Conservation (phyloP, 2,797 vertebrate species). For the Luscinia megarhynchos region DNA sequence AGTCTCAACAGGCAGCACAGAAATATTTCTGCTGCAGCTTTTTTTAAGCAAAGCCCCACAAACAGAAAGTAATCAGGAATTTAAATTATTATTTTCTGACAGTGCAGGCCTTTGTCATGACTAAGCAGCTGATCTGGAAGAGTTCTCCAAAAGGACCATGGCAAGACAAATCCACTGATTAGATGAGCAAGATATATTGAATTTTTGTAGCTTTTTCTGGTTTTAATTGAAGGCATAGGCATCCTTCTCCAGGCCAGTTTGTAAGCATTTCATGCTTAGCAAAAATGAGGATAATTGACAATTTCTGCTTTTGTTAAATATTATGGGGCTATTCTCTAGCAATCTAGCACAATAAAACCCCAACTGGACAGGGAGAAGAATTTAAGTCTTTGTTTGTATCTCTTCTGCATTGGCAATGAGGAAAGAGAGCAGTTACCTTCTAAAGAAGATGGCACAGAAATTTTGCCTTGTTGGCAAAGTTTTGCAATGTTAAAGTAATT, state of each 20-base stretch:
- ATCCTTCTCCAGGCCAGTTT: not conserved
- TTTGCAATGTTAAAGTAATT: slow-evolving; percentile 1
- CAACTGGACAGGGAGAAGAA: not conserved
- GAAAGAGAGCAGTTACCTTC: not conserved
- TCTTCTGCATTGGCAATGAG: not conserved
- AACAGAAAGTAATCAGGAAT: not conserved
- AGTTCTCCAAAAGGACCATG: not conserved
- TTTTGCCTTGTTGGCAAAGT: not conserved
- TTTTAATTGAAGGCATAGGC: not conserved
- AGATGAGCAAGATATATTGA: not conserved
- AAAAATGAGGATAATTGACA: not conserved
- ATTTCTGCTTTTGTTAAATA: not conserved
- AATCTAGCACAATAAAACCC: not conserved
- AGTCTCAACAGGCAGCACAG: not conserved
- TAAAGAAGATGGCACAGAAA: not conserved
- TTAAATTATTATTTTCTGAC: not conserved
- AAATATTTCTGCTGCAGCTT: not conserved
- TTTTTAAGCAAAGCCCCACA: not conserved
- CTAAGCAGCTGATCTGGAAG: not conserved
- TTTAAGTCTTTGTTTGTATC: not conserved
- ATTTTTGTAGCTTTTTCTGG: not conserved
- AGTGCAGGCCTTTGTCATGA: not conserved
- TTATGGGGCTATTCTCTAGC: not conserved
- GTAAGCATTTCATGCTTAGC: not conserved
- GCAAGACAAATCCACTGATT: not conserved